These are phyloP conservation scores for Caenorhabditis brenneri DNA, from an alignment of 1,140 invertebrate genomes.

Conservation along the genomic window DNA sequence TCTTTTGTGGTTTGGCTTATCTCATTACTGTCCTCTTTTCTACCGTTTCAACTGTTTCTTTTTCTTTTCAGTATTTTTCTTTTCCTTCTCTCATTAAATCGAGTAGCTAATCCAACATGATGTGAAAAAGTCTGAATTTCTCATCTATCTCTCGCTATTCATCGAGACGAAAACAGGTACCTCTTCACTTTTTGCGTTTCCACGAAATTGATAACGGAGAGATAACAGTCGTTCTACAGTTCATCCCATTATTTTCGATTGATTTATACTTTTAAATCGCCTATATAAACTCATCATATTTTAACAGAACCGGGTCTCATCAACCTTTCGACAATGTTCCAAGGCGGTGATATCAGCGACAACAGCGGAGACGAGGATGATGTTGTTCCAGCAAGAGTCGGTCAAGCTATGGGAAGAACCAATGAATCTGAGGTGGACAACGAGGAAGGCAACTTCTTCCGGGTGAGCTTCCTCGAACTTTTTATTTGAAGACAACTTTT, in stretches of 20 bases:
- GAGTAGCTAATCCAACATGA: background rate
- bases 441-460: conserved; percentile 10
- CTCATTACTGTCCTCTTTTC: background rate
- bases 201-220: background rate
- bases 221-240: background rate
- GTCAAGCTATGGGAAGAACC: background rate
- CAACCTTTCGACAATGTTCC: conserved; percentile 24
- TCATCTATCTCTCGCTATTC: background rate
- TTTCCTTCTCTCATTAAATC: background rate
- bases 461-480: background rate
- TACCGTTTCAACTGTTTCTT: conserved; percentile 5
- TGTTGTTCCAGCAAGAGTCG: background rate
- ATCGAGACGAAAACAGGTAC: background rate
- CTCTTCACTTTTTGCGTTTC: background rate
- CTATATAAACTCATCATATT: background rate
- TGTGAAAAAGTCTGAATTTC: conserved; percentile 18
- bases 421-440: background rate
- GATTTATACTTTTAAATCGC: too few relatives aligned
- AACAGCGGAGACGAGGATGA: conserved; percentile 23
- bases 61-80: background rate
- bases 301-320: conserved; percentile 26
- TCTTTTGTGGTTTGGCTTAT: conserved; percentile 39
- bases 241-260: background rate
- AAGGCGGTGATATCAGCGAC: conserved; percentile 23
- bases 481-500: background rate